phyloP scores from a whole-genome alignment of 2,113 vertebrate genomes.

The Polyodon spathula region DNA sequence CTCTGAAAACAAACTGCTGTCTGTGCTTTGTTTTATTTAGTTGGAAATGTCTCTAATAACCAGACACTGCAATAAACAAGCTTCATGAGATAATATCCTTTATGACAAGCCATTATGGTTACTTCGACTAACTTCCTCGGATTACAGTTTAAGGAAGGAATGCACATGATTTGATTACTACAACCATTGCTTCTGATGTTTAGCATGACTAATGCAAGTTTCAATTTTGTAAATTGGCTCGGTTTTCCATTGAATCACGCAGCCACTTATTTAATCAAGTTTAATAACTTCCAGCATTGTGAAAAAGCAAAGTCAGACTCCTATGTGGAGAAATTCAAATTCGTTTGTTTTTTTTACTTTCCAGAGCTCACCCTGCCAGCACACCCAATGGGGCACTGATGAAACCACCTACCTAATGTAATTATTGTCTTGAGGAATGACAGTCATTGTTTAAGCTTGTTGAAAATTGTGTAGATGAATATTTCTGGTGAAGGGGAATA shows the following conservation, averaged over 20 bases:
- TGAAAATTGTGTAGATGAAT: no score
- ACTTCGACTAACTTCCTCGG: background rate
- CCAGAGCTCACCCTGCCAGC: background rate
- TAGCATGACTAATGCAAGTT: conserved; percentile 3
- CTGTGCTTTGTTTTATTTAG: background rate
- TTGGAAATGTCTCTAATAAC: background rate
- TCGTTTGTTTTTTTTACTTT: background rate
- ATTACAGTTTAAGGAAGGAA: background rate
- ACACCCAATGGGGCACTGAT: no score
- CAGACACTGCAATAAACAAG: background rate
- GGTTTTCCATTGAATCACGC: background rate
- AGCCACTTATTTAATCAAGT: conserved; percentile 5
- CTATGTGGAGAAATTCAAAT: background rate
- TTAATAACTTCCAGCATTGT: conserved; percentile 5
- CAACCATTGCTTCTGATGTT: background rate
- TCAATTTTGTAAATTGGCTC: background rate
- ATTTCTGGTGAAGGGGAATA: no score
- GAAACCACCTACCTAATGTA: no score
- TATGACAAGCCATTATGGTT: background rate
- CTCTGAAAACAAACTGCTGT: background rate
- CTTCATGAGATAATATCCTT: background rate
- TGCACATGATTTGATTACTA: background rate
- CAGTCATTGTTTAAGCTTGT: no score
- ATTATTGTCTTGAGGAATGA: no score
- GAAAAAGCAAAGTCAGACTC: background rate